Base-by-base conservation (phyloP, 2,888 invertebrate genomes). In the Leistus spinibarbis region DNA sequence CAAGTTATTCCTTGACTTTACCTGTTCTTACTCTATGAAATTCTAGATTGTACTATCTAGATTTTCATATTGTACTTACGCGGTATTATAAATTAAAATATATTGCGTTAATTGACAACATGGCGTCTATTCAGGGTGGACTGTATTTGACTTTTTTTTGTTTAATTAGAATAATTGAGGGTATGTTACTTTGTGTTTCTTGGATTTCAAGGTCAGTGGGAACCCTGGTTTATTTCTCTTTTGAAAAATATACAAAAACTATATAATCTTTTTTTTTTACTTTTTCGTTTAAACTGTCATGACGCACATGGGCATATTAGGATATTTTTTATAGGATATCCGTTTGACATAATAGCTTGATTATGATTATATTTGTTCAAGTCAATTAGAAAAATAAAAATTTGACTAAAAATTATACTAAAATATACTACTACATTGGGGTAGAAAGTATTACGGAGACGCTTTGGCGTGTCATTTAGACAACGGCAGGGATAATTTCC, bases 371-470 rank as follows among this genome's bases (percentile, higher is more conserved):
- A 70, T 70, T 70, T 70, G 70, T 70, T 70, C 70, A 54, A 62
- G 70, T 70, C 70, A 63, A 40, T 57, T 57, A 57, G 19, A 57
- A 54, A 63, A 70, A 70, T 70, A 70, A 70, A 69, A 70, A 70
- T 70, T 70, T 70, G 62, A 70, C 70, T 70, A 70, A 70, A 70
- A 70, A 70, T 70, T 70, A 70, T 63, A 62, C 70, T 70, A 70
- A 70, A 70, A 70, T 70, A 70, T 70, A 70, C 62, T 70, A 70
- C 53, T 63, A 63, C 54, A 62, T 17, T n/a, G n/a, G 5, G 40
- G 40, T 40, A 40, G 40, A 40, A 40, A 40, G 40, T 40, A 40
- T 40, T 7, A 60, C 54, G 63, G 62, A 63, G 62, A 70, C 63
- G 70, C 20, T 70, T 19, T 53, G 53, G 27, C 57, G 57, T 57